A percentile compares a stretch with the other conserved stretches of the same genome.
Evolutionary conservation across 2,888 invertebrate species (phyloP).

Genomic region (Caenorhabditis sp.): DNA sequence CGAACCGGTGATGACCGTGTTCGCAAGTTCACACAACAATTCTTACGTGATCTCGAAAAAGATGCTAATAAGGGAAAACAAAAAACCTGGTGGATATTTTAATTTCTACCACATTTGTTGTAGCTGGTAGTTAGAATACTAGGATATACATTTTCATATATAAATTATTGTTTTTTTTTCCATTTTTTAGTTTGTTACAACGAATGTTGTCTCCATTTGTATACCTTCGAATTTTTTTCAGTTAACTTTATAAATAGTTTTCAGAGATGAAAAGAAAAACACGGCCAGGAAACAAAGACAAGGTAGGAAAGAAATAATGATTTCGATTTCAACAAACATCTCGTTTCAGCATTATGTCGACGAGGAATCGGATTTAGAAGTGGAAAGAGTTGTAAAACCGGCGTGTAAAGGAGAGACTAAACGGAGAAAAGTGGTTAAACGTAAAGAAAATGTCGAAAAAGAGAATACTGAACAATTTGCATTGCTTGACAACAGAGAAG

Average conservation of each 20-base stretch:
- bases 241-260: no score
- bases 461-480: not conserved
- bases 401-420: not conserved
- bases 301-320: no score
- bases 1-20: slow-evolving; percentile 45
- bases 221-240: no score
- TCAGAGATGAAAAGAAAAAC: no score
- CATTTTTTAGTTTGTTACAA: slow-evolving; percentile 1
- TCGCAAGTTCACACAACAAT: slow-evolving; percentile 49
- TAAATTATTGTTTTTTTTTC: not conserved
- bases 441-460: not conserved
- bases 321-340: no score
- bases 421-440: not conserved
- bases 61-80: slow-evolving; percentile 78
- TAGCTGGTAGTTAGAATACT: not conserved
- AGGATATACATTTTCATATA: not conserved
- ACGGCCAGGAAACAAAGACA: no score
- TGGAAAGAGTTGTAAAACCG: not conserved
- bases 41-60: slow-evolving; percentile 72
- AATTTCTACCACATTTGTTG: not conserved
- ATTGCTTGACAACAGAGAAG: not conserved
- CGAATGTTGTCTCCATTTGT: not conserved
- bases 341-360: not conserved
- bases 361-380: not conserved
- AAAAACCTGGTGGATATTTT: slow-evolving; percentile 46